Evolutionary conservation across 1,140 invertebrate genomes (phyloP).

Genomic region (Hesperophylax magnus): DNA sequence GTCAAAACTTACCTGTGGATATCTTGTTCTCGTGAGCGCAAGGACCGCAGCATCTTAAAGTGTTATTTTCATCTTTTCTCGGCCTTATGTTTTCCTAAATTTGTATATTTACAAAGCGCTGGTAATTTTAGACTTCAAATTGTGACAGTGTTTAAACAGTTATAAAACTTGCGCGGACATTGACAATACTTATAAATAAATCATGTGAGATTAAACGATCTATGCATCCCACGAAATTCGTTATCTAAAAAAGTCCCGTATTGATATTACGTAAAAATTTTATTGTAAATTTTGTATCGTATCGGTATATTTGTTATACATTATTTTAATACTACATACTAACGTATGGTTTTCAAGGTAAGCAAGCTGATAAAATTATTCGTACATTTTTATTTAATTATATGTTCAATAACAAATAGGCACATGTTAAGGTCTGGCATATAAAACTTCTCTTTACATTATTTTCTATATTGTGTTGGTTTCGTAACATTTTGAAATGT

Average conservation of each 20-base stretch:
- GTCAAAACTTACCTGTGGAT: conserved; percentile 33
- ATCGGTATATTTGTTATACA: not conserved
- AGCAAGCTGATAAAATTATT: not conserved
- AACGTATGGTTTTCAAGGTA: not conserved
- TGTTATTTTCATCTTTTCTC: conserved; percentile 8
- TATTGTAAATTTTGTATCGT: not conserved
- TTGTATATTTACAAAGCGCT: not conserved
- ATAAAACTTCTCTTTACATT: not conserved
- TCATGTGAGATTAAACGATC: too few species aligned
- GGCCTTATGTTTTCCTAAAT: conserved; percentile 9
- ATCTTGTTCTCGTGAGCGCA: not conserved
- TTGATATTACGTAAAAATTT: conserved; percentile 9
- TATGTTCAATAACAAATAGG: not conserved
- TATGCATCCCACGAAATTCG: too few species aligned
- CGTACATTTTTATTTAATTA: not conserved
- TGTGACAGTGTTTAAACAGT: not conserved
- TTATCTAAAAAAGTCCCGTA: not conserved
- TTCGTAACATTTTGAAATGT: too few species aligned
- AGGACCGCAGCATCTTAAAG: conserved; percentile 9
- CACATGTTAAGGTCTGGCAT: not conserved
- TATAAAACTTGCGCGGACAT: not conserved
- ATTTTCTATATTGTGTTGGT: too few species aligned
- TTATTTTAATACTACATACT: not conserved
- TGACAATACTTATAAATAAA: not conserved
- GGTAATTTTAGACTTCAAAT: not conserved